phyloP scores from a whole-genome alignment of 2,113 vertebrate genomes.

The Microcebus murinus region DNA sequence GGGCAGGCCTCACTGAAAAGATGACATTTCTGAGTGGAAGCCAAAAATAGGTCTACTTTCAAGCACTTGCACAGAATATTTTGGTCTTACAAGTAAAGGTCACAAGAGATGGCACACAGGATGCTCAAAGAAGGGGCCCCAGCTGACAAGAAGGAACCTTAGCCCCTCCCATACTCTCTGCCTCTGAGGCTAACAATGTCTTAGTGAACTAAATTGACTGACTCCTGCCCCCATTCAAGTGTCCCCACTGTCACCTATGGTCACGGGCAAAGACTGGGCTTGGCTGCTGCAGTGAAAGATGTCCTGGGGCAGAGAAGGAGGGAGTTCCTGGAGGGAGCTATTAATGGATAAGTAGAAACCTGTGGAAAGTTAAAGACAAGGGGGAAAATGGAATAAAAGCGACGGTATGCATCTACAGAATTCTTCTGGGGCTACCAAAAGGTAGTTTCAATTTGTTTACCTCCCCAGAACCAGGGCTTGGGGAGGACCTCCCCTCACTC shows the following conservation, averaged over 20 bases:
- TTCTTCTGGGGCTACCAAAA: neutral
- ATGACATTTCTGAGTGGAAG: neutral
- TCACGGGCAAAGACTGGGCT: neutral
- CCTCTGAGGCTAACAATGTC: neutral
- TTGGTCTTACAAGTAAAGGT: neutral
- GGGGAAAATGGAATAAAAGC: neutral
- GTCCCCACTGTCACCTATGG: neutral
- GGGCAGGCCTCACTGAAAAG: neutral
- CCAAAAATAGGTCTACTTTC: neutral
- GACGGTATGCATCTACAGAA: neutral
- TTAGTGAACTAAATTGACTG: neutral
- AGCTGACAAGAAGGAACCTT: too few relatives aligned
- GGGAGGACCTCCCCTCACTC: neutral
- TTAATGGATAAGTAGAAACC: neutral
- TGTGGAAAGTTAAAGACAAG: neutral
- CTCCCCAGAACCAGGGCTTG: neutral
- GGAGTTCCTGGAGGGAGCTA: neutral
- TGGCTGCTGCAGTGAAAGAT: neutral
- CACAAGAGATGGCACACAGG: neutral
- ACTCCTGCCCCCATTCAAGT: neutral
- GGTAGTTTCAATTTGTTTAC: neutral
- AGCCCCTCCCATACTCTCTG: neutral
- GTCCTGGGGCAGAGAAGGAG: neutral
- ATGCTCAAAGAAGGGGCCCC: neutral
- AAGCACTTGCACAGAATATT: neutral